phyloP scores from a whole-genome alignment of 1,140 invertebrate species.

The Helicoverpa zea region DNA sequence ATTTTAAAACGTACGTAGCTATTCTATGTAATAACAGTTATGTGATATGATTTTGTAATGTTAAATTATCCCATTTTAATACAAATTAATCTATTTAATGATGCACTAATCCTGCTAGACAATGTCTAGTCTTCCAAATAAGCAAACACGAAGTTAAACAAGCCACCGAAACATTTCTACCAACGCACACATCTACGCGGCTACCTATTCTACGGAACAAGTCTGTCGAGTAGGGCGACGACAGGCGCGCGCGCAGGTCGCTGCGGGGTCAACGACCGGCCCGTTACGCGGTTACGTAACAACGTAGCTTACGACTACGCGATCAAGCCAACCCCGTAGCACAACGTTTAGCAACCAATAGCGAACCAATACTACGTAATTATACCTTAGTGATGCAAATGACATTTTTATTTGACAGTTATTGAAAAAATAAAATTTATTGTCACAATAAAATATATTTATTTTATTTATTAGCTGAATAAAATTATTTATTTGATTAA shows the following conservation, averaged over 20 bases:
- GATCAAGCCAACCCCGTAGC: slow-evolving; percentile 69
- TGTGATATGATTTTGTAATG: too few species aligned
- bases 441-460: too few species aligned
- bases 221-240: slow-evolving; percentile 68
- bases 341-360: slow-evolving; percentile 42
- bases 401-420: slow-evolving; percentile 21
- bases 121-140: too few species aligned
- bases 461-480: too few species aligned
- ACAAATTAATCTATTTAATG: too few species aligned
- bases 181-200: slow-evolving; percentile 52
- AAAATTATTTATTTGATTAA: too few species aligned
- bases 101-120: too few species aligned
- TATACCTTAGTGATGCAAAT: slow-evolving; percentile 19
- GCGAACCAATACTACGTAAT: slow-evolving; percentile 1
- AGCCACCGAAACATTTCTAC: slow-evolving; percentile 20
- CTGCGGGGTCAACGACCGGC: slow-evolving; percentile 76
- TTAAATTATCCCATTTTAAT: too few species aligned
- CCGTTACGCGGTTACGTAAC: slow-evolving; percentile 85
- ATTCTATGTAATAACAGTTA: too few species aligned
- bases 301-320: slow-evolving; percentile 81
- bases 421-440: neutral
- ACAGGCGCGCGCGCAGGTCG: slow-evolving; percentile 81
- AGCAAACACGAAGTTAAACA: neutral
- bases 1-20: too few species aligned
- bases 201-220: slow-evolving; percentile 57